Base-by-base conservation (phyloP, 2,888 invertebrate species). In the Pseudoips prasinana region DNA sequence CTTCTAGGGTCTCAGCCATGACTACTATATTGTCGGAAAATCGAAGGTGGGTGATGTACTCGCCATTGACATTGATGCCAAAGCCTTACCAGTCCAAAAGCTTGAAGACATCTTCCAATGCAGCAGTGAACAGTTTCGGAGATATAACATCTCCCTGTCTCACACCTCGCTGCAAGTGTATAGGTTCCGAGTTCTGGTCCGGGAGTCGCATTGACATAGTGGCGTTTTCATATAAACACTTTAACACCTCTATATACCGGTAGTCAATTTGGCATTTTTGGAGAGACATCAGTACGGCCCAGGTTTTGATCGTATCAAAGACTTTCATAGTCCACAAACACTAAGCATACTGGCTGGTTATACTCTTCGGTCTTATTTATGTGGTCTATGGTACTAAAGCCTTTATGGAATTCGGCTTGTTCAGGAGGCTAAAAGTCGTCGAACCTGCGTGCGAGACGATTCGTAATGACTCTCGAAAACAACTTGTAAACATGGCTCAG, bases 271-370 rank as follows among this genome's bases (percentile, higher is more conserved):
- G 7, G 7, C 25, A 25, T 10, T 6, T 8, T 6, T 27, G 9
- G 19, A 31, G 25, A 29, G 17, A 10, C 17, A 9, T 8, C n/a
- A 25, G 10, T 10, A 25, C 25, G 1, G 25, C 25, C 25, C 25
- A 25, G 4, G 11, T 25, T 11, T 25, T 11, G 11, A 25, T 7
- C 7, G 25, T 10, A 11, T 7, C 20, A 20, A 20, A 20, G 20
- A 7, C 20, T 20, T 20, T 20, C 20, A 20, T 20, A 20, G 20
- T 20, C n/a, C n/a, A 20, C 20, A 20, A 20, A 20, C n/a, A 7
- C 20, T 7, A 20, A 14, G 5, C 14, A 14, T n/a, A 20, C 2
- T 3, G 20, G 20, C 20, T 20, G 20, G 7, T 20, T 20, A 20
- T 20, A 20, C 20, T 20, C 20, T 7, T 20, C 20, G n/a, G 20